A percentile compares a stretch with the other conserved stretches of the same genome.
Evolutionary conservation across 2,113 vertebrate genomes (phyloP).

Genomic region (Tetrax tetrax): DNA sequence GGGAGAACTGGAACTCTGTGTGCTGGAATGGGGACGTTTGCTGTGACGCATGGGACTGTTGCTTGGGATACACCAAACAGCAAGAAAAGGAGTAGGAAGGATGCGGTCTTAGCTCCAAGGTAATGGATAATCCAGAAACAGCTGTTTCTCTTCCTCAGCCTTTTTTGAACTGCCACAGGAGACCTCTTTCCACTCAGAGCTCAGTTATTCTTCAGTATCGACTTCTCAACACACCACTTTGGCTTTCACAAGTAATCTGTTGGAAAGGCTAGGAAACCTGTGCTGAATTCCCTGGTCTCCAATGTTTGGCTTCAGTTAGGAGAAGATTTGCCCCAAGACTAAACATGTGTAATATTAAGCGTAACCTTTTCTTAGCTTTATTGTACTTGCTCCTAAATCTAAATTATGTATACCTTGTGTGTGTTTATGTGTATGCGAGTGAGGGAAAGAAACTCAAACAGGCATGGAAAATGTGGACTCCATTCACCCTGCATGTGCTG

Average conservation of each 20-base stretch:
- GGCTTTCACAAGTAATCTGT: constrained; percentile 62
- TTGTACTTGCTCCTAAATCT: constrained; percentile 49
- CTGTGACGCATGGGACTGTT: not conserved
- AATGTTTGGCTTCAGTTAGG: not conserved
- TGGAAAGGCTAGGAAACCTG: constrained; percentile 47
- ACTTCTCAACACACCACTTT: constrained; percentile 55
- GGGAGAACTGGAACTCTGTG: not conserved
- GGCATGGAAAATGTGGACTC: constrained; percentile 46
- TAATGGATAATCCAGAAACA: constrained; percentile 69
- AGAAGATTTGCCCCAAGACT: constrained; percentile 60
- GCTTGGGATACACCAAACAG: not conserved
- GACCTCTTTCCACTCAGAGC: constrained; percentile 51
- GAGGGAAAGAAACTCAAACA: not conserved
- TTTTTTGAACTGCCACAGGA: constrained; percentile 52
- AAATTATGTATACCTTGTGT: constrained; percentile 32
- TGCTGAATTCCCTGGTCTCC: constrained; percentile 13
- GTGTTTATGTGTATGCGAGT: constrained; percentile 1
- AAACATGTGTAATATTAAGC: constrained; percentile 32
- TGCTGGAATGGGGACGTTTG: not conserved
- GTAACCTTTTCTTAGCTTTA: constrained; percentile 41
- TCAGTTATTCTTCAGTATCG: constrained; percentile 48
- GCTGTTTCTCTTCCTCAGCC: constrained; percentile 35
- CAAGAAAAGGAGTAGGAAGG: constrained; percentile 27
- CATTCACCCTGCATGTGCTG: not conserved
- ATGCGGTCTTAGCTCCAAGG: not conserved